Base-by-base conservation (phyloP, 2,797 vertebrate genomes). In the Morelia viridis region DNA sequence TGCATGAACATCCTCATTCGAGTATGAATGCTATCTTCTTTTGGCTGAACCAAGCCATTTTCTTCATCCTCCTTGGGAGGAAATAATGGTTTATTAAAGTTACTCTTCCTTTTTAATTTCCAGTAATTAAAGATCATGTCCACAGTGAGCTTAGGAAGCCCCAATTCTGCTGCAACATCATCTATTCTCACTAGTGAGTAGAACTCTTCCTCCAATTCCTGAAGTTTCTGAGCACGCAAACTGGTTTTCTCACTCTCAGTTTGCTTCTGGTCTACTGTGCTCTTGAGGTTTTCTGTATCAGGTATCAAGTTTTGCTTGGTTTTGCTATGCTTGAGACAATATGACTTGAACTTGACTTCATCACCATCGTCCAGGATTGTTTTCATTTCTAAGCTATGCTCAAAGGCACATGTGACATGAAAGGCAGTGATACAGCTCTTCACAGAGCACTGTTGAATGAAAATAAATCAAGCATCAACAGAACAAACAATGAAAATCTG, bases 1-100 rank as follows among this genome's bases (percentile, higher is more conserved):
- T 99, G 99, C 99, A 99, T 99, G 96, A 99, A 99, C 99, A 99
- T 99, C 95, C 99, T 98, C 99, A 99, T 99, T 94, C 99, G 98
- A n/a, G 98, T 99, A 95, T 99, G 99, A 96, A 99, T 98, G 96
- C 98, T 99, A 97, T 99, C 99, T 97, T 99, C 98, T 96, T 99
- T 99, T n/a, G 99, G 99, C 96, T 99, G 98, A 95, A 98, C 97
- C 94, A 99, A 97, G 95, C 98, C 97, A 96, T 98, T 98, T 97
- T 98, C 98, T 97, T 99, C 99, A 71, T 98, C 99, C 95, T 99
- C 98, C 96, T 98, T 98, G 93, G 99, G 99, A 95, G 99, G 98
- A 97, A 99, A 97, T 96, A 99, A 98, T 46, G 99, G 98, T 96
- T 98, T 99, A 97, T 99, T 99, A 95, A 99, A 99, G 97, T 98